Conservation (phyloP, 2,797 vertebrate genomes). For the Loriculus beryllinus region DNA sequence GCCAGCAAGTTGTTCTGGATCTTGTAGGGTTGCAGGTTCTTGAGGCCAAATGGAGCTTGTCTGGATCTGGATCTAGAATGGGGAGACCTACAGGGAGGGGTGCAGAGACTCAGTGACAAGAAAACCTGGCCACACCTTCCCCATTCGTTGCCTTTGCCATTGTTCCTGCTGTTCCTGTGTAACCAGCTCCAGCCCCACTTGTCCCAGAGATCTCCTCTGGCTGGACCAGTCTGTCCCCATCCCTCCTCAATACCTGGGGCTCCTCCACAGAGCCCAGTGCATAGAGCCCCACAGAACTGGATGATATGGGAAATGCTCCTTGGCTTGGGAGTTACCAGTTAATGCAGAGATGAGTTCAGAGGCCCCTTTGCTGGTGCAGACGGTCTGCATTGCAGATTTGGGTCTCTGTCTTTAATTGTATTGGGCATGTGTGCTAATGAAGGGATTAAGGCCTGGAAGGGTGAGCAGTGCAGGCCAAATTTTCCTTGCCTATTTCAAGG, state of each 20-base stretch:
- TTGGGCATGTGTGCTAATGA: neutral
- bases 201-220: neutral
- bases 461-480: neutral
- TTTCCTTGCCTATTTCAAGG: neutral
- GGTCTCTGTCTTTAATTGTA: neutral
- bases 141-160: fast-evolving
- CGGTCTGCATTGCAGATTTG: conserved; percentile 33
- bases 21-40: neutral
- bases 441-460: conserved; percentile 37
- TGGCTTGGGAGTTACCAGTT: fast-evolving
- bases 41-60: neutral
- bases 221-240: neutral
- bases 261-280: neutral
- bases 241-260: neutral
- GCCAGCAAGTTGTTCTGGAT: neutral
- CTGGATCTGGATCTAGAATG: neutral
- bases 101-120: neutral
- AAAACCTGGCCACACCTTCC: neutral
- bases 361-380: neutral
- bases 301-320: fast-evolving
- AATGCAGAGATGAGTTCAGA: neutral
- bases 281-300: neutral
- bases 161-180: neutral
- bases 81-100: neutral
- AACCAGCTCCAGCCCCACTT: neutral